Base-by-base conservation (phyloP, 2,113 vertebrate genomes). In the Lampris incognitus region DNA sequence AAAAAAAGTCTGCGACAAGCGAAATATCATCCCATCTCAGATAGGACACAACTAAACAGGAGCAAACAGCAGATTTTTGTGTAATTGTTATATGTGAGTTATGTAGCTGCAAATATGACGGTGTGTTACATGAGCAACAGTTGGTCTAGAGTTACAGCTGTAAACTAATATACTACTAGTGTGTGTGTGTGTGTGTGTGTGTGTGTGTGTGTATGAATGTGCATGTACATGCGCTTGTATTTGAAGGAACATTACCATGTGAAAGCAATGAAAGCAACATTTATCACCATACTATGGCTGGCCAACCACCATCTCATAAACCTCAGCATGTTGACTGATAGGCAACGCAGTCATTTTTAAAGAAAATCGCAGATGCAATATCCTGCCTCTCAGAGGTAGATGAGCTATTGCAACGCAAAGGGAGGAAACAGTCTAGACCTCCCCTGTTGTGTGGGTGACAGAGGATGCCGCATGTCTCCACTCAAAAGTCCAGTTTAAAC, bases 101-200 rank as follows among this genome's bases (percentile, higher is more conserved):
- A 46, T n/a, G 50, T 64, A 46, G 41, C 13, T 0, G 61, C 6
- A 46, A 9, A 36, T 52, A 74, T 6, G 72, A 57, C 4, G n/a
- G 24, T 39, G 55, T 2, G 48, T 10, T 10, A 44, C n/a, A 4
- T 3, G 24, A 56, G 60, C 73, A 85, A 67, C 77, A 83, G 69
- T 44, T 56, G 40, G 55, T 54, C 61, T 84, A 36, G 51, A 70
- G 41, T 88, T 89, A 78, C 83, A 75, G 74, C 41, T 13, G 44
- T 6, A 8, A 62, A 41, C 69, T 81, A 71, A 82, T 85, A 75
- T 81, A 63, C 54, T 81, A 42, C 78, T 55, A 70, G 60, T 75
- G 56, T 40, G 40, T 50, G n/a, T 60, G 42, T 5, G 36, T 41
- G 60, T 39, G 40, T 71, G 55, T 44, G 2, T 58, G 10, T 62